These are phyloP conservation scores for Drosophila paranaensis DNA, from an alignment of 2,888 invertebrate species.

Conservation along the genomic window DNA sequence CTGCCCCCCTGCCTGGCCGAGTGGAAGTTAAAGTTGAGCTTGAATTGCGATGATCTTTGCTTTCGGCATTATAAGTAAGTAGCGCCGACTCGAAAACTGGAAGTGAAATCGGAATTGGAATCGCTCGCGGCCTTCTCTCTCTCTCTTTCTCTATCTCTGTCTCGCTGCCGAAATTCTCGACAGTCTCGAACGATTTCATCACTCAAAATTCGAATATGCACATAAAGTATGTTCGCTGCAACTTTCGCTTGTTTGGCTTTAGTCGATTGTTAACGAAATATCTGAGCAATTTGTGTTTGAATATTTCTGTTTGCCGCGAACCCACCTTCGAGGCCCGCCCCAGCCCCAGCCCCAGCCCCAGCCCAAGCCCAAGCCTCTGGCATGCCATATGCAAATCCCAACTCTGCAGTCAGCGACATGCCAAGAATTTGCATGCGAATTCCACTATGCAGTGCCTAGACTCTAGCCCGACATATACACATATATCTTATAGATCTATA, in stretches of 20 bases:
- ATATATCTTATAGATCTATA: slow-evolving; percentile 5
- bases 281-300: slow-evolving; percentile 38
- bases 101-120: slow-evolving; percentile 62
- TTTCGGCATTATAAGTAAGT: slow-evolving; percentile 52
- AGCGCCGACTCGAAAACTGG: slow-evolving; percentile 53
- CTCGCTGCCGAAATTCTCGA: slow-evolving; percentile 52
- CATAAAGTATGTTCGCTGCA: slow-evolving; percentile 26
- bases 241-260: slow-evolving; percentile 52
- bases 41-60: slow-evolving; percentile 64
- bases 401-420: slow-evolving; percentile 30
- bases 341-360: background rate
- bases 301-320: slow-evolving; percentile 16
- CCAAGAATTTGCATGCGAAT: slow-evolving; percentile 48
- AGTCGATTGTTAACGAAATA: slow-evolving; percentile 31
- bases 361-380: background rate
- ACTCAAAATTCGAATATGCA: slow-evolving; percentile 44
- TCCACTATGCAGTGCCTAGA: slow-evolving; percentile 14
- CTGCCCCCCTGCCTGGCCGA: slow-evolving; percentile 17
- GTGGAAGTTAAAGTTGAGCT: slow-evolving; percentile 56
- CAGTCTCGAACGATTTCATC: slow-evolving; percentile 51
- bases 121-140: background rate
- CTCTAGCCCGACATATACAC: background rate
- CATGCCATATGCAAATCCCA: slow-evolving; percentile 53
- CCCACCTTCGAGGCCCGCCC: slow-evolving; percentile 10
- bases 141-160: slow-evolving; percentile 32